Evolutionary conservation across 1,140 invertebrate genomes (phyloP).

Genomic region (Reticulitermes speratus): DNA sequence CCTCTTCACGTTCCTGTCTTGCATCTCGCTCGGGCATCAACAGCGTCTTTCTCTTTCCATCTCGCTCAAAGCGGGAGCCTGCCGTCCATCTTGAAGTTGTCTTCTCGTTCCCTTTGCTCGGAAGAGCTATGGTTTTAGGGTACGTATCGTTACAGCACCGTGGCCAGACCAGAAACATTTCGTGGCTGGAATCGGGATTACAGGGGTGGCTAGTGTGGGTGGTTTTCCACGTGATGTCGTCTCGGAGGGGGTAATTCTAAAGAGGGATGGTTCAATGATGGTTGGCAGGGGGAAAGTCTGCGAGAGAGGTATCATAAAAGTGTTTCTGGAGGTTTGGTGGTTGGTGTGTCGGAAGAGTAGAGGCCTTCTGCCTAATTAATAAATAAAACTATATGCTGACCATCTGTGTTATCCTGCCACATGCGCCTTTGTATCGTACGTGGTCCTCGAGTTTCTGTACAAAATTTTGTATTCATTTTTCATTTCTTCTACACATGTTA

Average conservation of each 20-base stretch:
- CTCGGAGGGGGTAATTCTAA: not conserved
- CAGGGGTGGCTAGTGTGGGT: not conserved
- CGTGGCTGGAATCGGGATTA: conserved; percentile 1
- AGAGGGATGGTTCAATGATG: not conserved
- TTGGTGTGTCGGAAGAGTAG: not conserved
- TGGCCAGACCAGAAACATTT: conserved; percentile 3
- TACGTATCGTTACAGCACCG: conserved; percentile 19
- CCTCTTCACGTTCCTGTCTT: not conserved
- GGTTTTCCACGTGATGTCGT: not conserved
- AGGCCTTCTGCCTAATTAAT: no score
- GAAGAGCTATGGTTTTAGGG: conserved; percentile 26
- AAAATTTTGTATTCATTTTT: no score
- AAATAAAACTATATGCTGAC: no score
- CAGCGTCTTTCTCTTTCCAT: not conserved
- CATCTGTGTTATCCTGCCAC: no score
- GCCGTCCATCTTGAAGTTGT: conserved; percentile 34
- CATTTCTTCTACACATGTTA: no score
- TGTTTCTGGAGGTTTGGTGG: no score
- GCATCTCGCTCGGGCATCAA: not conserved
- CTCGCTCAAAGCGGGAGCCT: not conserved
- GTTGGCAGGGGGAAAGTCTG: not conserved
- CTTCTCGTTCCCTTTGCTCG: conserved; percentile 21
- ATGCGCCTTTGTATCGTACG: no score
- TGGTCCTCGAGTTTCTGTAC: no score
- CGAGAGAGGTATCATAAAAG: not conserved